Base-by-base conservation (phyloP, 2,113 vertebrate genomes). In the Ceyx melanurus region DNA sequence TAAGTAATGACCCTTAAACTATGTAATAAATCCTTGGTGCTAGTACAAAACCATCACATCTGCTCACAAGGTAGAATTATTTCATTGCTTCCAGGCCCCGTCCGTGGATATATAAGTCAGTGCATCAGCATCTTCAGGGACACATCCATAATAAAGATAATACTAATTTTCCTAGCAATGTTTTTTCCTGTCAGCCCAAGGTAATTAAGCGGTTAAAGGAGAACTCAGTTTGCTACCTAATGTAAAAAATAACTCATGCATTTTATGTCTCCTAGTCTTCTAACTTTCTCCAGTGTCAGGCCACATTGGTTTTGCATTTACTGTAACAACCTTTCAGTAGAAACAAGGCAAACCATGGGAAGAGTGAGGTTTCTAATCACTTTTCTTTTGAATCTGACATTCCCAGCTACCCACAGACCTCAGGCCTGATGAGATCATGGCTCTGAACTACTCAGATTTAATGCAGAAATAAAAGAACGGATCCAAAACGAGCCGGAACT, bases 181-280 rank as follows among this genome's bases (percentile, higher is more conserved):
- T 92, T 82, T 96, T 94, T 93, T 89, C 67, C 93, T 96, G 94
- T 94, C 91, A 95, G 82, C 37, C 57, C 57, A 76, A 88, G 86
- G 83, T 95, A 93, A 96, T 96, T 93, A 96, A 95, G 88, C 95
- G 93, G 91, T 93, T 95, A 93, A 96, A 90, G 83, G 78, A 94
- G 94, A 93, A 94, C 83, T 92, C 72, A 9, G 90, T 94, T 92
- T 91, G 84, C 70, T 65, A 81, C 88, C 88, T 91, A 95, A 93
- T 94, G 83, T 92, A 56, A 94, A 91, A 96, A 96, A 72, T 86
- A 96, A 83, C 74, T 93, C 96, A 94, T 56, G 91, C 81, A 2
- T 94, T 97, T 96, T 96, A 96, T 94, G 82, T 95, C 91, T 94
- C 53, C 43, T 57, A 53, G 62, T 68, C 81, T 94, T 92, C 90